Evolutionary conservation across 1,140 invertebrate species (phyloP).

Genomic region (Drosophila busckii): DNA sequence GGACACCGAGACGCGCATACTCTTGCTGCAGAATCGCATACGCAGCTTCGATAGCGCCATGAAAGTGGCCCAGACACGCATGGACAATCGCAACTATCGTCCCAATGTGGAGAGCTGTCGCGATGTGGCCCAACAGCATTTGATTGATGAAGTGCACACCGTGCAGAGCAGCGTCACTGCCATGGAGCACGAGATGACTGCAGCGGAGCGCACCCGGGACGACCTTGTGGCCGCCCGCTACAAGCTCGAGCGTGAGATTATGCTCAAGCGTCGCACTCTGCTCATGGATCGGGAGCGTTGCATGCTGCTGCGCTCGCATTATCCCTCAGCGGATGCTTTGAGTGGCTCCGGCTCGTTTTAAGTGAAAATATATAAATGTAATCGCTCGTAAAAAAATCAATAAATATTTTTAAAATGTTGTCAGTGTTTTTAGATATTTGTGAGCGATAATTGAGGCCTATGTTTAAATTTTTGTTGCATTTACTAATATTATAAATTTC

Average conservation of each 20-base stretch:
- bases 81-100: slow-evolving; percentile 84
- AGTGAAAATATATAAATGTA: background rate
- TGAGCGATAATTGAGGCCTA: no score
- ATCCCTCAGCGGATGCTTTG: slow-evolving; percentile 84
- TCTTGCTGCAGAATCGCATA: slow-evolving; percentile 82
- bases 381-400: no score
- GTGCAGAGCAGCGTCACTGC: slow-evolving; percentile 84
- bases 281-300: slow-evolving; percentile 85
- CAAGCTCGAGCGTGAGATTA: slow-evolving; percentile 85
- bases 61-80: slow-evolving; percentile 88
- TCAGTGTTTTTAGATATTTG: no score
- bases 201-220: slow-evolving; percentile 82
- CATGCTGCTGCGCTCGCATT: slow-evolving; percentile 82
- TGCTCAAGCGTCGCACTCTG: slow-evolving; percentile 85
- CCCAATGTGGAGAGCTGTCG: slow-evolving; percentile 86
- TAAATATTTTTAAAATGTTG: no score
- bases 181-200: slow-evolving; percentile 81
- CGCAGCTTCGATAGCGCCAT: slow-evolving; percentile 85
- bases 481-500: no score
- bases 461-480: no score
- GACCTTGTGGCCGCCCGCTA: slow-evolving; percentile 82
- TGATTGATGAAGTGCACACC: slow-evolving; percentile 87
- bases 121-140: slow-evolving; percentile 84
- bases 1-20: slow-evolving; percentile 85
- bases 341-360: slow-evolving; percentile 78